These are phyloP conservation scores for Microplitis demolitor DNA, from an alignment of 1,140 invertebrate genomes.

Conservation along the genomic window DNA sequence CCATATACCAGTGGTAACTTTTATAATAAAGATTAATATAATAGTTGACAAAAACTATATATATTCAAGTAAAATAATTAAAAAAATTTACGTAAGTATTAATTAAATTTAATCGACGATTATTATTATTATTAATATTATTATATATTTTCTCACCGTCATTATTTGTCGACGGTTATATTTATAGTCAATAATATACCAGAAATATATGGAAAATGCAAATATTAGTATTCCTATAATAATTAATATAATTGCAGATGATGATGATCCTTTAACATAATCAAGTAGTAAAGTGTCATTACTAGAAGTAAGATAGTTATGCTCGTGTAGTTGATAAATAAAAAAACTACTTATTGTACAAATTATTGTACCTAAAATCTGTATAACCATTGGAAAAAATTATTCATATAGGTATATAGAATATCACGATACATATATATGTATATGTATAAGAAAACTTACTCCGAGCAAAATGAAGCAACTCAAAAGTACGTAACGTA, in stretches of 20 bases:
- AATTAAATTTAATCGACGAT: neutral
- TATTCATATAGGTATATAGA: no score
- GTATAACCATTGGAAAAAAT: slow-evolving; percentile 29
- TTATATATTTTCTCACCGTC: slow-evolving; percentile 47
- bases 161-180: slow-evolving; percentile 58
- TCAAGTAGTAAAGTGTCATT: slow-evolving; percentile 41
- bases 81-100: neutral
- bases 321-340: slow-evolving; percentile 61
- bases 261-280: slow-evolving; percentile 58
- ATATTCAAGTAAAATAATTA: slow-evolving; percentile 6
- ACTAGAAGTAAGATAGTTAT: slow-evolving; percentile 35
- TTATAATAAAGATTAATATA: slow-evolving; percentile 53
- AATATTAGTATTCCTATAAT: slow-evolving; percentile 62
- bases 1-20: slow-evolving; percentile 62
- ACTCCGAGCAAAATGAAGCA: slow-evolving; percentile 46
- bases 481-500: slow-evolving; percentile 42
- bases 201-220: slow-evolving; percentile 61
- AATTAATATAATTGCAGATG: slow-evolving; percentile 55
- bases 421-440: no score
- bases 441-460: slow-evolving; percentile 30
- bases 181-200: slow-evolving; percentile 61
- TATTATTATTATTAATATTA: neutral
- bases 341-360: slow-evolving; percentile 59
- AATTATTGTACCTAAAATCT: slow-evolving; percentile 63
- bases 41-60: slow-evolving; percentile 58